phyloP scores from a whole-genome alignment of 2,888 invertebrate genomes.

The Zhuqinia jingwanae region DNA sequence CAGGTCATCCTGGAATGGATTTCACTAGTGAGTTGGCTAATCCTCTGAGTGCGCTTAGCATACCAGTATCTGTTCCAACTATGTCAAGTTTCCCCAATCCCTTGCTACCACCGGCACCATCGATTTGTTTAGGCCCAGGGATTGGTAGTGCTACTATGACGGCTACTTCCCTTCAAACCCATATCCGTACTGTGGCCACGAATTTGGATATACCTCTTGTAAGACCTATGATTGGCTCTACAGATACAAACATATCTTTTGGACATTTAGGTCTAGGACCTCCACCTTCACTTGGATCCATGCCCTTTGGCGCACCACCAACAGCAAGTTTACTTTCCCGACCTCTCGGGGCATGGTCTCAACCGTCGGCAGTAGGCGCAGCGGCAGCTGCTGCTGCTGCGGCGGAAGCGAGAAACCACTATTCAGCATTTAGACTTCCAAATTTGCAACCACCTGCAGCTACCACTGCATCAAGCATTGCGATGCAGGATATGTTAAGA shows the following conservation, averaged over 20 bases:
- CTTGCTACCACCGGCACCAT: slow-evolving; percentile 55
- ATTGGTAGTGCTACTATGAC: slow-evolving; percentile 60
- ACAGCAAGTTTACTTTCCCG: slow-evolving; percentile 50
- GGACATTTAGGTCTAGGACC: slow-evolving; percentile 28
- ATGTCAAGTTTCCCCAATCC: slow-evolving; percentile 65
- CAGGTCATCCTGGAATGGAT: slow-evolving; percentile 48
- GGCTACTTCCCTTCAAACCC: slow-evolving; percentile 78
- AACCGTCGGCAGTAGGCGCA: slow-evolving; percentile 24
- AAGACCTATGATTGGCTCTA: slow-evolving; percentile 73
- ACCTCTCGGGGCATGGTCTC: slow-evolving; percentile 49
- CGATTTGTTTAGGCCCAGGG: slow-evolving; percentile 61
- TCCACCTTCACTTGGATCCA: slow-evolving; percentile 36
- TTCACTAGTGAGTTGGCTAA: slow-evolving; percentile 50
- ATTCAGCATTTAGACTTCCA: slow-evolving; percentile 78
- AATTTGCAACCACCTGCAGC: slow-evolving; percentile 44
- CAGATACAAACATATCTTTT: slow-evolving; percentile 50
- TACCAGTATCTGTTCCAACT: slow-evolving; percentile 74
- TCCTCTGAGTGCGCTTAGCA: slow-evolving; percentile 74
- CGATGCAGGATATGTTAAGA: slow-evolving; percentile 20
- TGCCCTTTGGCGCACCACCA: slow-evolving; percentile 39
- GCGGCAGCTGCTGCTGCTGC: slow-evolving; percentile 35
- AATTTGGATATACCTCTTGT: slow-evolving; percentile 79
- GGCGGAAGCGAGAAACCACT: slow-evolving; percentile 61
- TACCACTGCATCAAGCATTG: neutral
- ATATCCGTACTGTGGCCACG: slow-evolving; percentile 78